Percentiles rank a stretch among this genome's conserved stretches.
phyloP scores from a whole-genome alignment of 2,888 invertebrate genomes.

The Chalcosyrphus nemorum region DNA sequence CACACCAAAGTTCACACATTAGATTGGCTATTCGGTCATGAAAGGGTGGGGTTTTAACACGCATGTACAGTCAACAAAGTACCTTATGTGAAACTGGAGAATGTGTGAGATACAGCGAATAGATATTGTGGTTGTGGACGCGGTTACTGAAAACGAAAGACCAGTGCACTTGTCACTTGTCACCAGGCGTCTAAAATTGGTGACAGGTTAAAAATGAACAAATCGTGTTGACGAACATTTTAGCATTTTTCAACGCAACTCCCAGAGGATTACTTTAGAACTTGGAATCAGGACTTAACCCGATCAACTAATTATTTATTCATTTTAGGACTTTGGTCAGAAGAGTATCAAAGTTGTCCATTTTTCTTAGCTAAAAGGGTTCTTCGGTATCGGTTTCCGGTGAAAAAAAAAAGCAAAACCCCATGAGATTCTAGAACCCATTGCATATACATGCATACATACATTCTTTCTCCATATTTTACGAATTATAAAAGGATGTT shows the following conservation, averaged over 20 bases:
- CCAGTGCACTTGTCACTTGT: constrained; percentile 31
- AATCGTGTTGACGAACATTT: constrained; percentile 49
- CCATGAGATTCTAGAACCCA: constrained; percentile 13
- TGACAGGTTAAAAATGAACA: constrained; percentile 54
- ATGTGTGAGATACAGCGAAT: constrained; percentile 45
- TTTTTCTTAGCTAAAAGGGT: constrained; percentile 4
- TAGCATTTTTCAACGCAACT: constrained; percentile 9
- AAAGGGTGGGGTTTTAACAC: constrained; percentile 69
- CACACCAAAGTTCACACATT: constrained; percentile 59
- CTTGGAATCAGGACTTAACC: neutral
- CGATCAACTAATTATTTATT: constrained; percentile 51
- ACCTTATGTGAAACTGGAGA: constrained; percentile 33
- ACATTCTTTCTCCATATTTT: constrained; percentile 10
- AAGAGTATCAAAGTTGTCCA: constrained; percentile 27
- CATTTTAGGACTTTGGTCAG: constrained; percentile 56
- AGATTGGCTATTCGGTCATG: constrained; percentile 65
- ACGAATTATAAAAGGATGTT: constrained; percentile 28
- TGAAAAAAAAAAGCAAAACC: neutral
- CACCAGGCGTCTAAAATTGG: constrained; percentile 24
- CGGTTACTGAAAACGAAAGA: neutral
- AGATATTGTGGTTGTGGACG: neutral
- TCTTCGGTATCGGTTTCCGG: constrained; percentile 31
- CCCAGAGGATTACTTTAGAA: constrained; percentile 30
- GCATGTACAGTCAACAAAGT: constrained; percentile 59
- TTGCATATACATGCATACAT: constrained; percentile 1